Evolutionary conservation across 92 coral and sea anemone genomes (phyloP), one percentile per base, ranked within the genome.

Genomic region (Heteractis magnifica): DNA sequence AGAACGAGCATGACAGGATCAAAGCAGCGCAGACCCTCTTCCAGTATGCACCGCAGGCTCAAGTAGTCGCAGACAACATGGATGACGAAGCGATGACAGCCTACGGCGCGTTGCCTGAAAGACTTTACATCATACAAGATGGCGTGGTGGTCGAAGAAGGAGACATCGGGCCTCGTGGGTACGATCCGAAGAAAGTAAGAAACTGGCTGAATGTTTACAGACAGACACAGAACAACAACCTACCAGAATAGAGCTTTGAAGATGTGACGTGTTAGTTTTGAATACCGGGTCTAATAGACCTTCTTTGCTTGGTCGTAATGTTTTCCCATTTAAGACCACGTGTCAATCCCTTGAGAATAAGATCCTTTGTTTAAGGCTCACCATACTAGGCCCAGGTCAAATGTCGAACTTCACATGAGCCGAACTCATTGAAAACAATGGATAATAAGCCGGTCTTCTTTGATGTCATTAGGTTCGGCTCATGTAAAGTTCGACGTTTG

Each of bases 81-180:
- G 60, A 52, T 9, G 82, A 87, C 77, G 87, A 80, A 11, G 90
- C 90, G 16, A 83, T 77, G 78, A 51, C 53, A 15, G 82, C 87
- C 48, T 87, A 87, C 51, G 90, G 87, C 5, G 87, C 90, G 23
- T n/a, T 73, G 12, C 90, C 90, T 3, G 90, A 87, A 75, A 78
- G 90, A 52, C 84, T 83, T 8, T 83, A 87, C 81, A 44, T 87
- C 58, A 87, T 87, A 23, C 81, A 79, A 34, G 78, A 87, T 19
- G 80, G 81, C 15, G 44, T 49, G 51, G 78, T 87, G 51, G 77
- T 51, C n/a, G 83, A 83, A 59, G 87, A 87, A 83, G 90, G 86
- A 55, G 86, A 79, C 12, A 65, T 87, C 60, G 86, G 86, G 10
- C 90, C 90, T 18, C 83, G 83, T 76, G 76, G 86, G 52, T 82